Evolutionary conservation across 2,888 invertebrate species (phyloP).

Genomic region (Zeuzera pyrina): DNA sequence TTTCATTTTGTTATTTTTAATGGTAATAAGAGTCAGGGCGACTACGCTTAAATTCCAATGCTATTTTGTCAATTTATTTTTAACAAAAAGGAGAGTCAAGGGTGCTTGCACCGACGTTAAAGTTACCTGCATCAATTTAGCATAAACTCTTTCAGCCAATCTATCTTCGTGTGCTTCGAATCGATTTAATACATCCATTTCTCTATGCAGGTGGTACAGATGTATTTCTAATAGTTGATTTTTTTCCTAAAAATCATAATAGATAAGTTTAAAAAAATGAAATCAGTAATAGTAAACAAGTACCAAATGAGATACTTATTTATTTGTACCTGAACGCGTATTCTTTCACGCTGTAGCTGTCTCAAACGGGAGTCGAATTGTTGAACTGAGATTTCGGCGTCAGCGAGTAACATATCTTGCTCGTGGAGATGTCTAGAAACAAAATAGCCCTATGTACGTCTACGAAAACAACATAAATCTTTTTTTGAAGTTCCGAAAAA

Average conservation of each 20-base stretch:
- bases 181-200: conserved; percentile 80
- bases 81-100: too few species aligned
- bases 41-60: too few species aligned
- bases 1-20: too few species aligned
- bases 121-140: conserved; percentile 60
- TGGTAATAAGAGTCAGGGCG: too few species aligned
- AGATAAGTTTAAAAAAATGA: neutral
- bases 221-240: conserved; percentile 74
- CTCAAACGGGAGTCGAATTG: conserved; percentile 78
- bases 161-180: conserved; percentile 80
- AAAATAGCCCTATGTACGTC: too few species aligned
- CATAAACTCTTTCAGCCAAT: conserved; percentile 73
- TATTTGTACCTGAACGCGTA: conserved; percentile 68
- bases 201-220: conserved; percentile 79
- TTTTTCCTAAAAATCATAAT: conserved; percentile 34
- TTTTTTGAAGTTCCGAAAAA: neutral
- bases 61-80: too few species aligned
- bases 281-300: neutral
- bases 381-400: conserved; percentile 72
- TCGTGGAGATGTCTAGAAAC: conserved; percentile 68
- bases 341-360: conserved; percentile 68
- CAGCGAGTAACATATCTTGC: conserved; percentile 76
- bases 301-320: conserved; percentile 30
- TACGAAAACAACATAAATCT: too few species aligned
- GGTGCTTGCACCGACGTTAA: too few species aligned